These are phyloP conservation scores for Hermaeophaga mercurialis DNA, from an alignment of 2,888 invertebrate species.

Conservation along the genomic window DNA sequence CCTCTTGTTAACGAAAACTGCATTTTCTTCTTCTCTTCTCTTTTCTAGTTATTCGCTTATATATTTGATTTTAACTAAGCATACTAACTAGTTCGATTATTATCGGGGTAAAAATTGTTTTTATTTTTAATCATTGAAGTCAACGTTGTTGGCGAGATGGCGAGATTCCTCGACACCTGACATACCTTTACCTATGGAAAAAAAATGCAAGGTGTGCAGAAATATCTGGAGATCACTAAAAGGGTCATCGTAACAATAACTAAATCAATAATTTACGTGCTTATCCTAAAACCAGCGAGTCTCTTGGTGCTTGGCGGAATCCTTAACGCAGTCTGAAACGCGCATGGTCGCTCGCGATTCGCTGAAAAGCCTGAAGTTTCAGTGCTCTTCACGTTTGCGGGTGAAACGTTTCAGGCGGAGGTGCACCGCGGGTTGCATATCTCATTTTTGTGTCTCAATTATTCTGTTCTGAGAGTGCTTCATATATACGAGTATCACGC, in stretches of 20 bases:
- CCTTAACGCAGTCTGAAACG: conserved; percentile 34
- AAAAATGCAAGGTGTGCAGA: conserved; percentile 24
- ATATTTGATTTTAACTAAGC: too few relatives aligned
- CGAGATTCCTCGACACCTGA: too few relatives aligned
- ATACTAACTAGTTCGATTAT: too few relatives aligned
- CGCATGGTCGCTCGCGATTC: conserved; percentile 32
- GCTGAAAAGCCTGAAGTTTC: conserved; percentile 38
- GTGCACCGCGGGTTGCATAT: conserved; percentile 30
- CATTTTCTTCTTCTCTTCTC: too few relatives aligned
- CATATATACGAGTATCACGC: conserved; percentile 3
- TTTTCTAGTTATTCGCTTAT: too few relatives aligned
- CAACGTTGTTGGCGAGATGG: too few relatives aligned
- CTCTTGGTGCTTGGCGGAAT: conserved; percentile 30
- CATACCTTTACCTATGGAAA: too few relatives aligned
- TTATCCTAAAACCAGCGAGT: conserved; percentile 37
- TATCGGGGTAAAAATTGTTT: too few relatives aligned
- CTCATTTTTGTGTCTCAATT: conserved; percentile 19
- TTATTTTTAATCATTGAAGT: too few relatives aligned
- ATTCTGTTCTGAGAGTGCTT: conserved; percentile 20
- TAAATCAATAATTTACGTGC: conserved; percentile 47
- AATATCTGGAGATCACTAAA: conserved; percentile 26
- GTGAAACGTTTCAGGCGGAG: conserved; percentile 30
- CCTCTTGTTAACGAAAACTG: too few relatives aligned
- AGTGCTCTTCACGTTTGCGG: conserved; percentile 36
- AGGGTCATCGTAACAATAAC: conserved; percentile 42